Base-by-base conservation (phyloP, 1,140 invertebrate species). In the Propsilocerus akamusi region DNA sequence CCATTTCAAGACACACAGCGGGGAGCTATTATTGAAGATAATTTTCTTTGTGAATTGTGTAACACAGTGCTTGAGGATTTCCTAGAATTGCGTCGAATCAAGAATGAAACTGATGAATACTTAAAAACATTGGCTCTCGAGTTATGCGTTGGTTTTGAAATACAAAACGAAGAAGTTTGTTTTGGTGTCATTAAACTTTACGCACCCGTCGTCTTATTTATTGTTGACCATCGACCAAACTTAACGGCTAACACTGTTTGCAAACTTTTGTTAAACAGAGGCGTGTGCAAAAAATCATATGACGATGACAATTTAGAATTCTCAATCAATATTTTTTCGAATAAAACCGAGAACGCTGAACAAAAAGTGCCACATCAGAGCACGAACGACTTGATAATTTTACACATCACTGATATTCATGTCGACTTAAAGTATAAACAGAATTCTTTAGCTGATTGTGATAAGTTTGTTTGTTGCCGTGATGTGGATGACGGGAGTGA, bases 361-460 rank as follows among this genome's bases (percentile, higher is more conserved):
- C 14, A 20, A 41, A 14, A 20, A 20, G 22, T 41, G 10, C 28
- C 10, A 11, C 28, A 30, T 30, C 28, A n/a, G n/a, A n/a, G n/a
- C 6, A 41, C n/a, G 10, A 10, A 49, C n/a, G 47, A 49, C 11
- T 7, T 49, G 12, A 30, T 26, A 12, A 20, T 49, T 17, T n/a
- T 49, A 20, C 47, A 49, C 22, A 14, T 49, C 8, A 26, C 47
- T 12, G 47, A 49, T 14, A 49, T 28, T 22, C 47, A 49, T 49
- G 24, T 49, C 22, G 47, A 49, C 30, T 17, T 26, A 14, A 26
- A 30, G 4, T 49, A 49, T 49, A 14, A 28, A 30, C 10, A 1
- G 8, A 20, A 20, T 2, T 12, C 24, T 17, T 4, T 11, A 2
- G 47, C 47, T 6, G 22, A 26, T 5, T 49, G 47, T 20, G 8